These are phyloP conservation scores for Athripsodes cinereus DNA, from an alignment of 2,888 invertebrate species.

Conservation along the genomic window DNA sequence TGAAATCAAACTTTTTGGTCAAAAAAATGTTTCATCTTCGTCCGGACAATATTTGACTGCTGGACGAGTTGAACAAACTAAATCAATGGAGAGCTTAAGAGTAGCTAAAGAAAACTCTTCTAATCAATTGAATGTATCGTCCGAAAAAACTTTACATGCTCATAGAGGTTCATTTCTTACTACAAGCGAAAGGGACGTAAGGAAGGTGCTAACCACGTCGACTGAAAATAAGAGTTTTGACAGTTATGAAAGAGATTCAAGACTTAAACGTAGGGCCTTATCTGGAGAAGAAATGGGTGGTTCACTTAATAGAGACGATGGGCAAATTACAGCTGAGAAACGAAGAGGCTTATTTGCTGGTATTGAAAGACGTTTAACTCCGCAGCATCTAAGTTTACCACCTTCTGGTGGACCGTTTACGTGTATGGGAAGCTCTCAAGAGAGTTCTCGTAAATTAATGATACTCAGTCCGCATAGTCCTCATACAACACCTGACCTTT, in stretches of 20 bases:
- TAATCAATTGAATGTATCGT: slow-evolving; percentile 50
- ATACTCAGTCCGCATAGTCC: slow-evolving; percentile 79
- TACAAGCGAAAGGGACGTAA: slow-evolving; percentile 61
- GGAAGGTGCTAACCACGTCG: slow-evolving; percentile 40
- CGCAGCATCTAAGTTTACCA: slow-evolving; percentile 65
- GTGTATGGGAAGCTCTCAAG: slow-evolving; percentile 40
- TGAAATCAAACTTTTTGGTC: slow-evolving; percentile 43
- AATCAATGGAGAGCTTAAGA: slow-evolving; percentile 67
- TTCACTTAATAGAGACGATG: slow-evolving; percentile 33
- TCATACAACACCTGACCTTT: slow-evolving; percentile 60
- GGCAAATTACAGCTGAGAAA: slow-evolving; percentile 55
- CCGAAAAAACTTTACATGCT: slow-evolving; percentile 36
- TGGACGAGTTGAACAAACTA: slow-evolving; percentile 53
- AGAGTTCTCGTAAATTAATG: slow-evolving; percentile 52
- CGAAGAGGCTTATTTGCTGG: slow-evolving; percentile 63
- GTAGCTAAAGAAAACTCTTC: slow-evolving; percentile 48
- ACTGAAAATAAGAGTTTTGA: slow-evolving; percentile 58
- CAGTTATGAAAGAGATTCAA: slow-evolving; percentile 50
- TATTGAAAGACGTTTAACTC: slow-evolving; percentile 51
- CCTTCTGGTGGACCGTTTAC: slow-evolving; percentile 56
- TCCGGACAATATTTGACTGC: slow-evolving; percentile 52
- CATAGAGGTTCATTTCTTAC: slow-evolving; percentile 59
- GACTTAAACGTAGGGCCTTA: slow-evolving; percentile 52
- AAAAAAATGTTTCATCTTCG: slow-evolving; percentile 40
- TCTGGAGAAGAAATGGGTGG: slow-evolving; percentile 56